phyloP scores from a whole-genome alignment of 2,113 vertebrate species.

The Bujurquina vittata region DNA sequence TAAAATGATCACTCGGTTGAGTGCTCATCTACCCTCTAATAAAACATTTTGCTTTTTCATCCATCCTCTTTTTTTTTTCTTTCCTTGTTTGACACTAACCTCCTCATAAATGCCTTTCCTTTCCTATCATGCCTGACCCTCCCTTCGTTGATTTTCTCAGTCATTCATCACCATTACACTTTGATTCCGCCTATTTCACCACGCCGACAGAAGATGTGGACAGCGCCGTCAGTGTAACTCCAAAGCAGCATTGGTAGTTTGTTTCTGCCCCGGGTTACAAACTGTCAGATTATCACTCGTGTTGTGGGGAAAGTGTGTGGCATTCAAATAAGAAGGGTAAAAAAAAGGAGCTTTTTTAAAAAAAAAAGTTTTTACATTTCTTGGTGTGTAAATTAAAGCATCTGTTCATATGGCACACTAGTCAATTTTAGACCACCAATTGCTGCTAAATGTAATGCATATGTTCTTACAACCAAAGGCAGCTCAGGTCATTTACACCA shows the following conservation, averaged over 20 bases:
- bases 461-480: not conserved
- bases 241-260: too few relatives aligned
- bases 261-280: not conserved
- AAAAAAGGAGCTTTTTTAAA: not conserved
- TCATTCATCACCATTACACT: not conserved
- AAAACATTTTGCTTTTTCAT: slow-evolving; percentile 18
- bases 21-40: slow-evolving; percentile 38
- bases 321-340: not conserved
- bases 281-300: not conserved
- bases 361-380: not conserved
- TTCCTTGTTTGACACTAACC: slow-evolving; percentile 26
- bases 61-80: slow-evolving; percentile 5
- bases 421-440: not conserved
- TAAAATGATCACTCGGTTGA: not conserved
- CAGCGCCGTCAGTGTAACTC: not conserved
- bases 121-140: not conserved
- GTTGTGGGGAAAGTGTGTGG: not conserved
- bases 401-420: not conserved
- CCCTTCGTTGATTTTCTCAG: not conserved
- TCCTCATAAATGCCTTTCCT: slow-evolving; percentile 25
- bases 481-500: not conserved
- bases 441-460: not conserved
- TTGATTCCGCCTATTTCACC: not conserved
- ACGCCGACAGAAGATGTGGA: not conserved
- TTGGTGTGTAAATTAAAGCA: not conserved